phyloP scores from a whole-genome alignment of 2,888 invertebrate species.

The Perizoma affinitatum region DNA sequence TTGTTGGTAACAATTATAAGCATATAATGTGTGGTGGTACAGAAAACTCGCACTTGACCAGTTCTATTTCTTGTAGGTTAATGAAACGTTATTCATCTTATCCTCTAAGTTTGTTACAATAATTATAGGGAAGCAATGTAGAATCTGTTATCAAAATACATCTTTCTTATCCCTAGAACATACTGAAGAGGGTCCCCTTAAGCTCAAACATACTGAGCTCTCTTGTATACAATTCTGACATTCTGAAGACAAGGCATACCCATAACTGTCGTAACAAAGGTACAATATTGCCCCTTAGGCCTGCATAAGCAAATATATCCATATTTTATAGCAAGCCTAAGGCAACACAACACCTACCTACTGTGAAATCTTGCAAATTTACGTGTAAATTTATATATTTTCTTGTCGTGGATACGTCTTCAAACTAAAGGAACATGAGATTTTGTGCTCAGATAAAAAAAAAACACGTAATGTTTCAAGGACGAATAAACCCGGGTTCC shows the following conservation, averaged over 20 bases:
- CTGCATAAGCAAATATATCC: conserved; percentile 42
- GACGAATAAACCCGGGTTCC: too few relatives aligned
- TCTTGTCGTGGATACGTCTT: neutral
- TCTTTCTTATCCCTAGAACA: conserved; percentile 14
- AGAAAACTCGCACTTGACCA: too few relatives aligned
- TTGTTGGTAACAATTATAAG: too few relatives aligned
- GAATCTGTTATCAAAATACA: neutral
- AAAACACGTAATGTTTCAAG: too few relatives aligned
- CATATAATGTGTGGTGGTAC: too few relatives aligned
- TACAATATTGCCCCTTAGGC: conserved; percentile 40
- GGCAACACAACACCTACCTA: conserved; percentile 18
- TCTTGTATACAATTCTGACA: conserved; percentile 33
- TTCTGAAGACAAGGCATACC: conserved; percentile 34
- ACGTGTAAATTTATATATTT: neutral
- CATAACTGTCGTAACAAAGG: conserved; percentile 32
- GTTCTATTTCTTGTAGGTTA: too few relatives aligned
- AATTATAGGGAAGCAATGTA: too few relatives aligned
- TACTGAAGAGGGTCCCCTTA: conserved; percentile 15
- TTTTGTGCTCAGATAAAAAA: neutral
- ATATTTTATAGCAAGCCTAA: conserved; percentile 47
- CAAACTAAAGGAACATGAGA: neutral
- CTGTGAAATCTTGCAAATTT: conserved; percentile 17
- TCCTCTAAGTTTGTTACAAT: too few relatives aligned
- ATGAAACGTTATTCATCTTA: too few relatives aligned
- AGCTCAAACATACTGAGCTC: conserved; percentile 23